Percentiles rank a stretch among this genome's conserved stretches.
Evolutionary conservation across 2,797 vertebrate species (phyloP).

Genomic region (Falco novaeseelandiae): DNA sequence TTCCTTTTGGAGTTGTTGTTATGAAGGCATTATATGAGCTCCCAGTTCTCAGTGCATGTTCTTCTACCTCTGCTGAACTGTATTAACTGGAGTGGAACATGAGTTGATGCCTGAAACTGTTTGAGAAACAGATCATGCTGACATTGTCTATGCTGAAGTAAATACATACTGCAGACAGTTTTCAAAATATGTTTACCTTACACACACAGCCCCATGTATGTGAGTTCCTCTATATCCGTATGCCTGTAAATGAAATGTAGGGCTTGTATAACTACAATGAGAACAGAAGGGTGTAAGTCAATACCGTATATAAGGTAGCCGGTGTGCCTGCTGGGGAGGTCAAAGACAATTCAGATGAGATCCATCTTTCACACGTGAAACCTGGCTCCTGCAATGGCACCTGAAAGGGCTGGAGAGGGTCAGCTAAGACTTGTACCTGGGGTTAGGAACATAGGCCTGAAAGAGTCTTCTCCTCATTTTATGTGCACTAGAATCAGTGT

Average conservation of each 20-base stretch:
- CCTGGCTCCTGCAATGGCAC: not conserved
- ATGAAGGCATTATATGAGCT: not conserved
- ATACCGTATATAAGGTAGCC: fast-evolving
- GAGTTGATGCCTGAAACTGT: not conserved
- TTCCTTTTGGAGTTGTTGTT: not conserved
- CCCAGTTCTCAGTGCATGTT: not conserved
- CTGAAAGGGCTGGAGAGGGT: not conserved
- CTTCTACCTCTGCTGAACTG: not conserved
- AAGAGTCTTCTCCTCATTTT: not conserved
- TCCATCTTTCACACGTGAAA: not conserved
- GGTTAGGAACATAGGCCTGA: not conserved
- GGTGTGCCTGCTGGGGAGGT: not conserved
- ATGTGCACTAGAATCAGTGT: not conserved
- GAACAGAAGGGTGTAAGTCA: not conserved
- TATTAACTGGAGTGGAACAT: not conserved
- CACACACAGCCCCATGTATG: not conserved
- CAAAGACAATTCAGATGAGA: not conserved
- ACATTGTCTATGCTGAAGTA: not conserved
- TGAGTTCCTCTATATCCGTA: not conserved
- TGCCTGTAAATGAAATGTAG: not conserved
- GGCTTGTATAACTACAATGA: not conserved
- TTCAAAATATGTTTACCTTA: not conserved
- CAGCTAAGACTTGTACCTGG: too few relatives aligned
- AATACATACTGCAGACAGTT: not conserved
- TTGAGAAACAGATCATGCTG: not conserved